These are phyloP conservation scores for Hyphantria cunea DNA, from an alignment of 1,140 invertebrate species.

Conservation along the genomic window DNA sequence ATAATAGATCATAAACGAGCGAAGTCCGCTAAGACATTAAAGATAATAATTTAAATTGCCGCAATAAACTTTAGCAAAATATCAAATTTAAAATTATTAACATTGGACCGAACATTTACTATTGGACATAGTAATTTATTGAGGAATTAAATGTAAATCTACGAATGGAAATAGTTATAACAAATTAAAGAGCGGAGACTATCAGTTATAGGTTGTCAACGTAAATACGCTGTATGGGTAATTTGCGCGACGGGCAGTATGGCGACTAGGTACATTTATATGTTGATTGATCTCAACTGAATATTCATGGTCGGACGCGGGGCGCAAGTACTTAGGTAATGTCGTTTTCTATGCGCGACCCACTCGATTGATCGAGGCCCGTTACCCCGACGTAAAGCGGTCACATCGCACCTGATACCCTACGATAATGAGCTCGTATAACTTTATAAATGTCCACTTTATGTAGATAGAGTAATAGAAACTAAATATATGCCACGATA, in stretches of 20 bases:
- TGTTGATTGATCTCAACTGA: conserved; percentile 41
- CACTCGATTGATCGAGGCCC: conserved; percentile 22
- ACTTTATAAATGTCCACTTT: background rate
- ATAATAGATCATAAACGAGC: no score
- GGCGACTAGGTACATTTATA: conserved; percentile 33
- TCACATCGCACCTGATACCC: conserved; percentile 1
- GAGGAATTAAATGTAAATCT: background rate
- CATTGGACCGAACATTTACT: background rate
- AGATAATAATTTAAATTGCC: no score
- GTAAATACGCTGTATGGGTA: conserved; percentile 11
- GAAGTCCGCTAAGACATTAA: no score
- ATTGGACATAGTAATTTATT: background rate
- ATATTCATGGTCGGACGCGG: conserved; percentile 34
- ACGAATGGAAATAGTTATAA: background rate
- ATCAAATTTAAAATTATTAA: no score
- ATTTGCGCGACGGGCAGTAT: conserved; percentile 19
- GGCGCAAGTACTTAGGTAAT: conserved; percentile 28
- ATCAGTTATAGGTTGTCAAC: background rate
- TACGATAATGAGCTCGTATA: no score
- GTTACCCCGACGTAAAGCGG: conserved; percentile 23
- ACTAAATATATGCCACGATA: conserved; percentile 8
- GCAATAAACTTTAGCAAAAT: no score
- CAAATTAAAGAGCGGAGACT: background rate
- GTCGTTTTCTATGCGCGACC: conserved; percentile 30
- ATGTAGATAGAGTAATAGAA: background rate